These are phyloP conservation scores for Leucopternis melanops DNA, from an alignment of 2,113 vertebrate species.

Conservation along the genomic window DNA sequence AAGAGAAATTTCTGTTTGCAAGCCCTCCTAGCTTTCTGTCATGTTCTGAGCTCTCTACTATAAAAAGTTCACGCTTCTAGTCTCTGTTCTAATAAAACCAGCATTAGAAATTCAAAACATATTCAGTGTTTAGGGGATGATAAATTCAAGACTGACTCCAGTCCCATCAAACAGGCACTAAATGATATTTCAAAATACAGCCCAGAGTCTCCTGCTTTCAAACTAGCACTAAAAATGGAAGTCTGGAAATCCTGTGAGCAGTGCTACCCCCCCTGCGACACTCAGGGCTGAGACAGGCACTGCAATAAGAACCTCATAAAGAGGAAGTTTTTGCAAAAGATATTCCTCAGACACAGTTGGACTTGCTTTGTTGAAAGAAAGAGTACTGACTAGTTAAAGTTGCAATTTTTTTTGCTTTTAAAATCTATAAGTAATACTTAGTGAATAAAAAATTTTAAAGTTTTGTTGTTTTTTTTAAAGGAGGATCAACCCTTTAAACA, in stretches of 20 bases:
- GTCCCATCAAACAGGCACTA: neutral
- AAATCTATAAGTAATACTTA: neutral
- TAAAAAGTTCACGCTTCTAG: neutral
- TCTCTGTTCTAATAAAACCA: neutral
- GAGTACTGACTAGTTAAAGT: neutral
- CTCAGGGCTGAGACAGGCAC: neutral
- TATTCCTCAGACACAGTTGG: neutral
- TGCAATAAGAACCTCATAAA: neutral
- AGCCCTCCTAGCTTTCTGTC: neutral
- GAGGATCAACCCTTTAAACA: neutral
- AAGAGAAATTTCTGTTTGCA: neutral
- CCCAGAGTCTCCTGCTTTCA: neutral
- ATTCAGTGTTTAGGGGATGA: neutral
- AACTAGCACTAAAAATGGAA: neutral
- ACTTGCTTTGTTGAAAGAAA: neutral
- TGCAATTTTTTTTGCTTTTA: rapidly evolving
- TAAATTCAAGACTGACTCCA: neutral
- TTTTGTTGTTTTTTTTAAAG: neutral
- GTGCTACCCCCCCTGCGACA: neutral
- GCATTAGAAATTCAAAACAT: neutral
- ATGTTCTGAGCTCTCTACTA: neutral
- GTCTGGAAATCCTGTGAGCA: neutral
- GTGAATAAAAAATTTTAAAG: neutral
- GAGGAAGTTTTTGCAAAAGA: neutral
- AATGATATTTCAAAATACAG: neutral